These are phyloP conservation scores for Distichodus sexfasciatus DNA, from an alignment of 2,797 vertebrate genomes.

Conservation along the genomic window DNA sequence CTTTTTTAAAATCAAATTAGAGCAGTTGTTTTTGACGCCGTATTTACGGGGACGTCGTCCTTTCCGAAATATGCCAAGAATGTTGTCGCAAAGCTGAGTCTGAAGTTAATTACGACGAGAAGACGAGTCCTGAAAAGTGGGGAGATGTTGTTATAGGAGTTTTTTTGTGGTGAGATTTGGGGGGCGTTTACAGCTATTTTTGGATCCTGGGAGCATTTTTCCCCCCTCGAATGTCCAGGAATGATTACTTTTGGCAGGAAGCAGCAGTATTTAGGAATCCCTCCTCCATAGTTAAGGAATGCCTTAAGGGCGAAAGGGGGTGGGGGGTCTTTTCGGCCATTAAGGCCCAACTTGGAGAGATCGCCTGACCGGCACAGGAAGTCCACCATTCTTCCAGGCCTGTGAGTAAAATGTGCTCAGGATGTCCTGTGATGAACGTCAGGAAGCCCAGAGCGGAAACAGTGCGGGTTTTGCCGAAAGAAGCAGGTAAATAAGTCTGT, in stretches of 20 bases:
- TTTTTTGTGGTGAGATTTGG: conserved; percentile 6
- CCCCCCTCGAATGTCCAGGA: conserved; percentile 26
- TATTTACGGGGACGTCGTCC: background rate
- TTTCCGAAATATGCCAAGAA: background rate
- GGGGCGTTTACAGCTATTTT: conserved; percentile 49
- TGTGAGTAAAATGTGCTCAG: conserved; percentile 46
- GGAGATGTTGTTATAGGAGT: background rate
- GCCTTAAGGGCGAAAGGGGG: conserved; percentile 31
- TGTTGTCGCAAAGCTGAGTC: background rate
- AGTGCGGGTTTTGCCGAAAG: conserved; percentile 2
- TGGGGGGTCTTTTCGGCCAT: conserved; percentile 32
- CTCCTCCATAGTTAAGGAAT: conserved; percentile 47
- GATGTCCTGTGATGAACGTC: conserved; percentile 56
- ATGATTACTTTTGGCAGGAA: conserved; percentile 45
- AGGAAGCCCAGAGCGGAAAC: conserved; percentile 40
- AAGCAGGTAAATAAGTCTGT: conserved; percentile 42
- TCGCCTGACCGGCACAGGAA: conserved; percentile 51
- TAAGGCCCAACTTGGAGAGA: conserved; percentile 4
- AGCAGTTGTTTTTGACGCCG: background rate
- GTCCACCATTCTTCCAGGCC: conserved; percentile 48
- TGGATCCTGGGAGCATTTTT: conserved; percentile 36
- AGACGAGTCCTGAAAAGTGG: background rate
- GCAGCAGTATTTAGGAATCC: conserved; percentile 36
- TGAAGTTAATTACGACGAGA: background rate
- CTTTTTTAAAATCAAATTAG: no score